These are phyloP conservation scores for Unio pictorum DNA, from an alignment of 2,888 invertebrate species.

Conservation along the genomic window DNA sequence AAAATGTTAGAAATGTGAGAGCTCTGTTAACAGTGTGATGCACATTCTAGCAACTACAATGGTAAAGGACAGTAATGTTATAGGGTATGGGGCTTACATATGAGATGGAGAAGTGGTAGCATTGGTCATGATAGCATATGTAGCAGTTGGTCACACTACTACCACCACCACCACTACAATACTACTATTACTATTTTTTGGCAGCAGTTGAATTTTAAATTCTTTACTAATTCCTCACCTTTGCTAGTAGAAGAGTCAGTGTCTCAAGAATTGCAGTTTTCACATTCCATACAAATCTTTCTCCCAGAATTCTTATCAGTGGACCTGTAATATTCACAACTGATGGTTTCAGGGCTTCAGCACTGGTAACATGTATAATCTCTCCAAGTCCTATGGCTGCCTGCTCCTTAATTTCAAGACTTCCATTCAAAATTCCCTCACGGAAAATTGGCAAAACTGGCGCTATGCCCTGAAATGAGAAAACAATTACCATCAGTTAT, in stretches of 20 bases:
- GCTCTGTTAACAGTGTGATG: neutral
- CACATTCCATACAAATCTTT: conserved; percentile 92
- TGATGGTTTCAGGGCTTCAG: conserved; percentile 91
- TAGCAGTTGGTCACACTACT: too few relatives aligned
- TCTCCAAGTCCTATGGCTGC: conserved; percentile 92
- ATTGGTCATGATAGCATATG: too few relatives aligned
- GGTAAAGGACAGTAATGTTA: neutral
- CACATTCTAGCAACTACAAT: neutral
- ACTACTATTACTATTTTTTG: neutral
- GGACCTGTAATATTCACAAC: conserved; percentile 98
- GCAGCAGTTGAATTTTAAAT: neutral
- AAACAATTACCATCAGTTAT: neutral
- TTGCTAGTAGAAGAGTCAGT: conserved; percentile 89
- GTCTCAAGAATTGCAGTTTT: conserved; percentile 97
- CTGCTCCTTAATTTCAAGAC: conserved; percentile 95
- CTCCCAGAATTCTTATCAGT: conserved; percentile 95
- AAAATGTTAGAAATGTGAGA: too few relatives aligned
- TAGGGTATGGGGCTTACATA: neutral
- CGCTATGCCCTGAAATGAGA: conserved; percentile 82
- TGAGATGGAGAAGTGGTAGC: too few relatives aligned
- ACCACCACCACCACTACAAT: too few relatives aligned
- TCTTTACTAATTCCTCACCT: conserved; percentile 75
- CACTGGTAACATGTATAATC: conserved; percentile 87
- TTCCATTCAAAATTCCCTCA: conserved; percentile 95
- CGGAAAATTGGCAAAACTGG: conserved; percentile 95